A percentile compares a stretch with the other conserved stretches of the same genome.
Evolutionary conservation across 2,113 vertebrate genomes (phyloP).

Genomic region (Pagrus major): DNA sequence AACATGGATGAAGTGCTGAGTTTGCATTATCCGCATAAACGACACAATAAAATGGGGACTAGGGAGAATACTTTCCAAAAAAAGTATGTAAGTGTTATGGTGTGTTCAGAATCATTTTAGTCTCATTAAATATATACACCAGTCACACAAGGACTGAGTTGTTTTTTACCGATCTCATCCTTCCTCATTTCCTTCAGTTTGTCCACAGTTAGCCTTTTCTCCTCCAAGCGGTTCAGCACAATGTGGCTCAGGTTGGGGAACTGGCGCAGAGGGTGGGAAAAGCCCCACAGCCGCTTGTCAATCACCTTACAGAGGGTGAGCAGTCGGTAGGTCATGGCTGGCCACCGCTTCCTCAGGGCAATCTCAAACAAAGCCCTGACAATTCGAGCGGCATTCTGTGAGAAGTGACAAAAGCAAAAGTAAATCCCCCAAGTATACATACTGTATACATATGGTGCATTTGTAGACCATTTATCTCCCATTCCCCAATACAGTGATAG

Average conservation of each 20-base stretch:
- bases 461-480: neutral
- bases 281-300: slow-evolving; percentile 96
- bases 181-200: slow-evolving; percentile 98
- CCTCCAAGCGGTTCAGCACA: slow-evolving; percentile 91
- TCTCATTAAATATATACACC: neutral
- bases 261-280: slow-evolving; percentile 93
- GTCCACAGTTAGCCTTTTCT: slow-evolving; percentile 94
- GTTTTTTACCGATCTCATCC: slow-evolving; percentile 96
- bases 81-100: neutral
- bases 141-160: neutral
- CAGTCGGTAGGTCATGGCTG: slow-evolving; percentile 95
- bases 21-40: neutral
- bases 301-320: slow-evolving; percentile 97
- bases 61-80: too few species aligned
- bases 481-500: neutral
- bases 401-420: neutral
- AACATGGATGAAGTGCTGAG: neutral
- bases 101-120: neutral
- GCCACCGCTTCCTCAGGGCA: slow-evolving; percentile 96
- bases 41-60: neutral
- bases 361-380: slow-evolving; percentile 97
- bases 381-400: slow-evolving; percentile 96
- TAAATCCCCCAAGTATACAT: neutral
- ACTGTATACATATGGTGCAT: neutral
- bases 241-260: slow-evolving; percentile 89